Evolutionary conservation across 1,140 invertebrate genomes (phyloP).

Genomic region (Adoxophyes honmai): DNA sequence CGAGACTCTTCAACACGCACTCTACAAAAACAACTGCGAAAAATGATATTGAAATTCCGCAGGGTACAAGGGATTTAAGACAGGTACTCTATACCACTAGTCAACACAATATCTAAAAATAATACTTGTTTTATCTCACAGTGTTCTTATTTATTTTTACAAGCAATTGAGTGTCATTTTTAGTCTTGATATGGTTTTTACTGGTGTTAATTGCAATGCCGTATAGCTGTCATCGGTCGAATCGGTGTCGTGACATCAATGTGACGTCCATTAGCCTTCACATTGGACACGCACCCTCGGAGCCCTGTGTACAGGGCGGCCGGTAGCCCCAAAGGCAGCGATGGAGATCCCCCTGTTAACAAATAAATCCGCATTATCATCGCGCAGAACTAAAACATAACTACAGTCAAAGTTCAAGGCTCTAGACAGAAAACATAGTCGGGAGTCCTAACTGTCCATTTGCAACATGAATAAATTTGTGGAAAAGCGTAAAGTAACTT

Average conservation of each 20-base stretch:
- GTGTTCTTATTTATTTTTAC: constrained; percentile 18
- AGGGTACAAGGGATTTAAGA: constrained; percentile 31
- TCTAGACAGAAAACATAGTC: background rate
- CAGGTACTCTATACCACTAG: constrained; percentile 41
- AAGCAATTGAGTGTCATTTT: constrained; percentile 18
- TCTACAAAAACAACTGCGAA: constrained; percentile 22
- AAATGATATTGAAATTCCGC: constrained; percentile 21
- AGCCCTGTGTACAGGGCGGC: constrained; percentile 64
- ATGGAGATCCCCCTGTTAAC: constrained; percentile 67
- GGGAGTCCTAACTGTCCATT: constrained; percentile 3
- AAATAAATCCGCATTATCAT: constrained; percentile 20
- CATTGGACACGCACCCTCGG: constrained; percentile 65
- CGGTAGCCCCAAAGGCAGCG: constrained; percentile 66
- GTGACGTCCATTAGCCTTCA: constrained; percentile 67
- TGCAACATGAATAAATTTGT: constrained; percentile 5
- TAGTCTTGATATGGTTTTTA: background rate
- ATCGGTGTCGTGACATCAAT: constrained; percentile 65
- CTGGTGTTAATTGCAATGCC: constrained; percentile 50
- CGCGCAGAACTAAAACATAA: too few species aligned
- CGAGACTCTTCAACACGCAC: constrained; percentile 17
- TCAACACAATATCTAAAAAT: constrained; percentile 41
- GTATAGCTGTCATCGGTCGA: constrained; percentile 51
- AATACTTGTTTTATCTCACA: constrained; percentile 51
- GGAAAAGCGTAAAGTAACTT: constrained; percentile 7
- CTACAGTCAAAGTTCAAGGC: constrained; percentile 3